Evolutionary conservation across 2,888 invertebrate genomes (phyloP).

Genomic region (Polylopha cassiicola): DNA sequence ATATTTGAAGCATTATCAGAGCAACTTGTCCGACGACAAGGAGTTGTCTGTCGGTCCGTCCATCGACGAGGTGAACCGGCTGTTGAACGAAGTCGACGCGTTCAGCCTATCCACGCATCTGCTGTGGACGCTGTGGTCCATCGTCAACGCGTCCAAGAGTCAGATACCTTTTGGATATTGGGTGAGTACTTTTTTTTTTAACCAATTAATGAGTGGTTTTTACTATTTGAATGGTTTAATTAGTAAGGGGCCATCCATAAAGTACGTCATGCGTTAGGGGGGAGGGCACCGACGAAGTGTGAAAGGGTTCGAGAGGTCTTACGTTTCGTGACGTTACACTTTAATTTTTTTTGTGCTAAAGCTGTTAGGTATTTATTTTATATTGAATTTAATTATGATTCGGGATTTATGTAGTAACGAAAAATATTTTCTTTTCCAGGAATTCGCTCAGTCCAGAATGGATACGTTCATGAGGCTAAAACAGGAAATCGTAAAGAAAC

Average conservation of each 20-base stretch:
- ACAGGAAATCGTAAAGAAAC: constrained; percentile 71
- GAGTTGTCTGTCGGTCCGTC: constrained; percentile 43
- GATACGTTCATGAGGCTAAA: constrained; percentile 80
- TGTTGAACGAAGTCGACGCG: constrained; percentile 86
- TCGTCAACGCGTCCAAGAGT: constrained; percentile 91
- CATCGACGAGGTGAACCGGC: constrained; percentile 76
- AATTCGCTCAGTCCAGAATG: constrained; percentile 80
- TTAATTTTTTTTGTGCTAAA: background rate
- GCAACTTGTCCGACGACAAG: constrained; percentile 36
- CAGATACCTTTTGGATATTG: constrained; percentile 96
- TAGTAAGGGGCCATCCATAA: background rate
- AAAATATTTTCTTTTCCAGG: constrained; percentile 61
- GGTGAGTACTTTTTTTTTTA: constrained; percentile 77
- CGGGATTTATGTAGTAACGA: background rate
- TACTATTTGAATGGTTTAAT: background rate
- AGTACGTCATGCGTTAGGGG: too few relatives aligned
- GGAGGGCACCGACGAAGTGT: too few relatives aligned
- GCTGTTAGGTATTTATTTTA: too few relatives aligned
- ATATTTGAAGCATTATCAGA: constrained; percentile 56
- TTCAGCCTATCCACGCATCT: constrained; percentile 93
- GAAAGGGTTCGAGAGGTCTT: too few relatives aligned
- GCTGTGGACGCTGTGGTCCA: constrained; percentile 96
- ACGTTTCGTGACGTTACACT: background rate
- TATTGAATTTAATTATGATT: background rate
- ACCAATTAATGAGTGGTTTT: background rate